Conservation (phyloP, 2,888 invertebrate species). For the Sinotaia quadrata region DNA sequence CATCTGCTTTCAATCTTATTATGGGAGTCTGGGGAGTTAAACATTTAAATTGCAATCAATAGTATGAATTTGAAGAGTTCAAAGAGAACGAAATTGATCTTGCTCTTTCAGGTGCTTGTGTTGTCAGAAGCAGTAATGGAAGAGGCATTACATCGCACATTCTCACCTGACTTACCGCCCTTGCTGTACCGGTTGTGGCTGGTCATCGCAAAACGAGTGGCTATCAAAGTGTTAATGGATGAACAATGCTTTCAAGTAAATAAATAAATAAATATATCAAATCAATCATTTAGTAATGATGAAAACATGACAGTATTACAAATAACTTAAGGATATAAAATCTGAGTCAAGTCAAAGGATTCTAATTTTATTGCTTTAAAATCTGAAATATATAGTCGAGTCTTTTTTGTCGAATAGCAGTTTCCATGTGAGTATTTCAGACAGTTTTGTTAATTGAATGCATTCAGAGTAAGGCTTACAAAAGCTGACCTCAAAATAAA, state of each 20-base stretch:
- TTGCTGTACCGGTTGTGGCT: constrained; percentile 21
- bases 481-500: too few species aligned
- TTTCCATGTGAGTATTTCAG: not conserved
- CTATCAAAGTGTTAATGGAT: constrained; percentile 20
- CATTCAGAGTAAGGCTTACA: too few species aligned
- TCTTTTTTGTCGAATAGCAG: not conserved
- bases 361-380: not conserved
- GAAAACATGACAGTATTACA: too few species aligned
- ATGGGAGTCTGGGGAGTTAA: too few species aligned
- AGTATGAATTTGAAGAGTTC: too few species aligned
- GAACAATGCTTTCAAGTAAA: constrained; percentile 9
- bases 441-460: too few species aligned
- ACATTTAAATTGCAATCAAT: too few species aligned
- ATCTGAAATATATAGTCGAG: not conserved
- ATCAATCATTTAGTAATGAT: too few species aligned
- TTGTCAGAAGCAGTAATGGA: constrained; percentile 13
- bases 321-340: too few species aligned
- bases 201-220: constrained; percentile 20
- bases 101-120: not conserved
- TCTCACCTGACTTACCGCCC: constrained; percentile 11
- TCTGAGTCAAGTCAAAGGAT: not conserved
- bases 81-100: too few species aligned
- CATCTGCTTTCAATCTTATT: too few species aligned
- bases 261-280: not conserved
- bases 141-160: not conserved